Base-by-base conservation (phyloP, 2,797 vertebrate genomes). In the Gallinago solitaria region DNA sequence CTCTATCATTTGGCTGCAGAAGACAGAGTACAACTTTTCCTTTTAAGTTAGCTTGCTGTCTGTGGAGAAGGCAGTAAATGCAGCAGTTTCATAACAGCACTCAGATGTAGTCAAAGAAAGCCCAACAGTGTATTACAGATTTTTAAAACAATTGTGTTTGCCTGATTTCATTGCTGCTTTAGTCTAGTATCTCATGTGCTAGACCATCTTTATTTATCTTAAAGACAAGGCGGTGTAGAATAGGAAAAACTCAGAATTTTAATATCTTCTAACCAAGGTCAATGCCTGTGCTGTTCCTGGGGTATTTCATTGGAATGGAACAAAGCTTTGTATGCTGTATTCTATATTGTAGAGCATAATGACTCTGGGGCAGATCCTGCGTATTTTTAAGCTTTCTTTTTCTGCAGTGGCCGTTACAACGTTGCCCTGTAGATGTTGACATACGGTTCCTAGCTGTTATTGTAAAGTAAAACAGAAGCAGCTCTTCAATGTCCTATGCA, bases 91-190 rank as follows among this genome's bases (percentile, higher is more conserved):
- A 0, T 89, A 69, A 59, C 79, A 50, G 51, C n/a, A 73, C 64
- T 93, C 3, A 1, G 45, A 64, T 82, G 25, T 3, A 84, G 67
- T 16, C 6, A 13, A 79, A 76, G 67, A 28, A 87, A 64, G n/a
- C 51, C 43, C 30, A 54, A 33, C 24, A 9, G 19, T 79, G 0
- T 65, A 59, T 61, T 91, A 61, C 9, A 0, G 54, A 68, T 71
- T 91, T 95, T 91, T 68, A 69, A 87, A 85, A 35, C 89, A 83
- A 47, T 83, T 70, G 39, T 17, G 21, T 90, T 91, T 95, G 64
- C 41, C 39, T 69, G 35, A 87, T 92, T 96, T 90, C 50, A 19
- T 93, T 95, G 67, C 39, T 32, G 13, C 33, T n/a, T 59, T 65
- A 77, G 32, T 67, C 50, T 43, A 6, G 41, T 16, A 82, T 82